A percentile compares a stretch with the other conserved stretches of the same genome.
phyloP scores from a whole-genome alignment of 2,113 vertebrate genomes.

The Fukomys damarensis region DNA sequence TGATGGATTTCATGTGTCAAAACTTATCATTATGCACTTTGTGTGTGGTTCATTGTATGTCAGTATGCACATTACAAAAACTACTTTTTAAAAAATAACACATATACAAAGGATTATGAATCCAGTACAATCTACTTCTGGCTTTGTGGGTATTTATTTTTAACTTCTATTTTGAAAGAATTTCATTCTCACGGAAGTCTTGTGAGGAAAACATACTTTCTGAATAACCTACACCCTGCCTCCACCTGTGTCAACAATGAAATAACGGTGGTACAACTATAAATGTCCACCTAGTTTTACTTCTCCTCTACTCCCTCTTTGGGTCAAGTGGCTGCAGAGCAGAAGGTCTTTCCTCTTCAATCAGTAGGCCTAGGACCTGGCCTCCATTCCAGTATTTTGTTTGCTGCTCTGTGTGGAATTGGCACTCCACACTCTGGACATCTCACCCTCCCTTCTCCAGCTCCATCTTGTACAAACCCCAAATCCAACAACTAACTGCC shows the following conservation, averaged over 20 bases:
- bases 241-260: background rate
- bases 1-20: background rate
- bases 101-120: background rate
- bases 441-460: background rate
- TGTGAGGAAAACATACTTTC: background rate
- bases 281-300: background rate
- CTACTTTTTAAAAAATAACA: background rate
- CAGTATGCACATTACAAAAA: background rate
- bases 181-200: constrained; percentile 10
- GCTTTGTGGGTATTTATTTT: background rate
- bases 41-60: background rate
- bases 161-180: constrained; percentile 34
- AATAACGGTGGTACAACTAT: background rate
- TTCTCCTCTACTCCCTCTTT: background rate
- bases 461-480: background rate
- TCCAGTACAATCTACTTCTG: background rate
- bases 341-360: background rate
- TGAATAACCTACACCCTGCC: background rate
- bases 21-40: background rate
- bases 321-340: background rate
- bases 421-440: rapidly evolving
- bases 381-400: background rate
- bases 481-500: background rate
- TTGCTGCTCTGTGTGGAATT: background rate
- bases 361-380: background rate